phyloP scores from a whole-genome alignment of 2,888 invertebrate species.

The Leptopterna dolabrata region DNA sequence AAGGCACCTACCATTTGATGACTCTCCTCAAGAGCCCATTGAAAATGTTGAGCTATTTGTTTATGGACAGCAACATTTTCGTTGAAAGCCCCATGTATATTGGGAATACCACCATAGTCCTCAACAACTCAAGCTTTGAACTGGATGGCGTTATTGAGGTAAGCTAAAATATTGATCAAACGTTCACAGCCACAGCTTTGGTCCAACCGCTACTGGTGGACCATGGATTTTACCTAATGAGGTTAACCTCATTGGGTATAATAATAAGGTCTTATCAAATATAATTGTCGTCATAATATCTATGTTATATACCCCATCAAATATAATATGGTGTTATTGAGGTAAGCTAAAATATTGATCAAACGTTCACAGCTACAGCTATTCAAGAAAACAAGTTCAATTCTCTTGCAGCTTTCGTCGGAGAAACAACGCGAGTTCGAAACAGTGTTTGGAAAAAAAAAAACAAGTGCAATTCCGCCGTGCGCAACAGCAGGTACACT shows the following conservation, averaged over 20 bases:
- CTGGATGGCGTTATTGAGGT: constrained; percentile 72
- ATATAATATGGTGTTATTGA: constrained; percentile 71
- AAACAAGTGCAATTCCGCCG: too few relatives aligned
- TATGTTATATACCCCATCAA: too few relatives aligned
- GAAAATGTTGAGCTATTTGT: constrained; percentile 55
- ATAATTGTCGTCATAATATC: too few relatives aligned
- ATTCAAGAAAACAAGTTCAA: too few relatives aligned
- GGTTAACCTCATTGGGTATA: too few relatives aligned
- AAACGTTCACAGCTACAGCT: background rate
- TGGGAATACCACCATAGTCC: constrained; percentile 69
- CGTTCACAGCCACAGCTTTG: background rate
- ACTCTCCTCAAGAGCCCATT: constrained; percentile 58
- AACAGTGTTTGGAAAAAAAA: too few relatives aligned
- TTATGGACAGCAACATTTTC: constrained; percentile 56
- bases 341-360: constrained; percentile 65
- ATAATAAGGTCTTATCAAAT: too few relatives aligned
- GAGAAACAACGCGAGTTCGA: too few relatives aligned
- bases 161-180: constrained; percentile 47
- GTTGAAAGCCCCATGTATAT: constrained; percentile 58
- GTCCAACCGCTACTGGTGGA: too few relatives aligned
- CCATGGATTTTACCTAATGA: too few relatives aligned
- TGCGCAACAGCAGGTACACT: too few relatives aligned
- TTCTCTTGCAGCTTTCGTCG: too few relatives aligned
- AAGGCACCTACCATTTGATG: constrained; percentile 58
- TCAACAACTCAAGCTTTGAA: constrained; percentile 69